Evolutionary conservation across 2,888 invertebrate species (phyloP).

Genomic region (Ectemnius cavifrons): DNA sequence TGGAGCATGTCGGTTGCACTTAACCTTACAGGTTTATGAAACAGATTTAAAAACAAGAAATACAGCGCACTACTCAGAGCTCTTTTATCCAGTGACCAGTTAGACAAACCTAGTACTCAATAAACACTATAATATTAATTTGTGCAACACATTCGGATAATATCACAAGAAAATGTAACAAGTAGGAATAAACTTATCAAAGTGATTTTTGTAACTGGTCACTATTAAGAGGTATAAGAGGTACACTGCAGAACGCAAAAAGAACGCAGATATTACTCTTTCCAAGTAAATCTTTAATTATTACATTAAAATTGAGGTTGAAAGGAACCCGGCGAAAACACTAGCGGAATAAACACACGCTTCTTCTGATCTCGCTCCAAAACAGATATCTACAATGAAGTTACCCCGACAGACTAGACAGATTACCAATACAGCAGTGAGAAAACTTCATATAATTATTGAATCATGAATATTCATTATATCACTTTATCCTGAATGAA

Average conservation of each 20-base stretch:
- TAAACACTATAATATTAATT: background rate
- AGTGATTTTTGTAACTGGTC: conserved; percentile 5
- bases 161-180: conserved; percentile 10
- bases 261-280: background rate
- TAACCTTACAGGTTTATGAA: conserved; percentile 29
- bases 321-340: background rate
- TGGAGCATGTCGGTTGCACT: background rate
- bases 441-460: too few relatives aligned
- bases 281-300: conserved; percentile 9
- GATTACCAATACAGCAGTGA: too few relatives aligned
- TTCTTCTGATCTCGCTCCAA: conserved; percentile 7
- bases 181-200: conserved; percentile 7
- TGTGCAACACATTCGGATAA: background rate
- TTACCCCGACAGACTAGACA: background rate
- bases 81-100: background rate
- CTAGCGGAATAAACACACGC: conserved; percentile 18
- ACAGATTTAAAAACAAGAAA: background rate
- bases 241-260: background rate
- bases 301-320: conserved; percentile 3
- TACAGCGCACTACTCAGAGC: background rate
- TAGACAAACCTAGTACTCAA: background rate
- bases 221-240: background rate
- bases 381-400: conserved; percentile 4
- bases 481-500: too few relatives aligned
- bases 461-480: too few relatives aligned